Evolutionary conservation across 2,888 invertebrate species (phyloP), one percentile per base, ranked within the genome.

Genomic region (Dimorphilus gyrociliatus): DNA sequence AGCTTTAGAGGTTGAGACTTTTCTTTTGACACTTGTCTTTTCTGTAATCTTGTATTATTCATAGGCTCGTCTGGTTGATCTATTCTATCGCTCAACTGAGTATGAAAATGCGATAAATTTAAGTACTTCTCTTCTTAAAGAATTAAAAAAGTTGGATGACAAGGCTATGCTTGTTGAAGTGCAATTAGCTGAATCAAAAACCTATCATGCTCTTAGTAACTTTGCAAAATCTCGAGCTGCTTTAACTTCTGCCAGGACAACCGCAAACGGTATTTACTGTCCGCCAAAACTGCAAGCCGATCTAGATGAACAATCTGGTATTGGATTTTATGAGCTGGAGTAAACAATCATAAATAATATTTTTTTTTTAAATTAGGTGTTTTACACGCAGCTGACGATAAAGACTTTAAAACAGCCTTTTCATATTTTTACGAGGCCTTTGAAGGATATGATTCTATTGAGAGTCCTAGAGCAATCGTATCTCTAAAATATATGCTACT

Each of bases 401-500:
- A 84, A 48, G 97, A 99, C 60, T 99, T 97, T 64, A 97, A 99
- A 72, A 99, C 97, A 34, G 94, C 92, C 26, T 99, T 88, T 67
- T 97, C 94, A 33, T 97, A 97, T 60, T 97, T 97, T 61, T 97
- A 94, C 63, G 97, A 97, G 69, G 92, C 92, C 10, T 97, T 94
- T 64, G 97, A 97, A 69, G 88, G 92, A 45, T 92, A 85, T 63
- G 92, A 92, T 64, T 88, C 86, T 44, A 81, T 88, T 3, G 65
- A 64, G 42, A 86, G 88, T 37, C 78, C 76, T 51, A 86, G 82
- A 63, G 94, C 97, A 2, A 66, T 94, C 17, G 81, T 78, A 16
- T 84, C 88, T n/a, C 69, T 99, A 13, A 99, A 99, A 62, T 99
- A 99, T 66, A 99, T 99, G 97, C 72, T 97, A 49, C 63, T 99